Evolutionary conservation across 2,797 vertebrate species (phyloP).

Genomic region (Menidia menidia): DNA sequence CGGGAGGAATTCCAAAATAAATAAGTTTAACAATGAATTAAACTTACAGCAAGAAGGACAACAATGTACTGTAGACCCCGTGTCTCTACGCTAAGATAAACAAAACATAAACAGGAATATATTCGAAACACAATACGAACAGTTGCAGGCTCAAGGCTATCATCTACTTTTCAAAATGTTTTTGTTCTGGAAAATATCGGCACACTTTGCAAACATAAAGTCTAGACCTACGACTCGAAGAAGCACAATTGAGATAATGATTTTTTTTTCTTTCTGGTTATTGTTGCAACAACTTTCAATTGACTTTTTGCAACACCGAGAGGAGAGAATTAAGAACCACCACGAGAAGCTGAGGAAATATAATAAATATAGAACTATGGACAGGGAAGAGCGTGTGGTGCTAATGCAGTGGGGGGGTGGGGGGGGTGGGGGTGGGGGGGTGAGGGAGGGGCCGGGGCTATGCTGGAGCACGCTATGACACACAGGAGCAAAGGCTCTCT

Average conservation of each 20-base stretch:
- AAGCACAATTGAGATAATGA: constrained; percentile 74
- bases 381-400: constrained; percentile 69
- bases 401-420: constrained; percentile 49
- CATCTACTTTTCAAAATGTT: constrained; percentile 77
- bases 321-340: constrained; percentile 75
- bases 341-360: constrained; percentile 73
- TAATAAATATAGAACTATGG: constrained; percentile 76
- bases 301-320: constrained; percentile 57
- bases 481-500: constrained; percentile 66
- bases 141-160: constrained; percentile 79
- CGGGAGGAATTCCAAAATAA: constrained; percentile 68
- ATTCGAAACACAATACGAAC: constrained; percentile 79
- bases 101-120: constrained; percentile 79
- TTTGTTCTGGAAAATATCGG: constrained; percentile 77
- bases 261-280: constrained; percentile 21
- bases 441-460: constrained; percentile 16
- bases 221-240: constrained; percentile 75
- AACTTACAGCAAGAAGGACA: constrained; percentile 79
- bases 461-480: constrained; percentile 65
- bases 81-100: constrained; percentile 82
- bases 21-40: constrained; percentile 72
- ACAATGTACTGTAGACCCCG: constrained; percentile 77
- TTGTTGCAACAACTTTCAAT: neutral
- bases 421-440: constrained; percentile 3
- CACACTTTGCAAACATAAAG: constrained; percentile 77